Conservation (phyloP, 2,888 invertebrate species). For the Lottia scabra region DNA sequence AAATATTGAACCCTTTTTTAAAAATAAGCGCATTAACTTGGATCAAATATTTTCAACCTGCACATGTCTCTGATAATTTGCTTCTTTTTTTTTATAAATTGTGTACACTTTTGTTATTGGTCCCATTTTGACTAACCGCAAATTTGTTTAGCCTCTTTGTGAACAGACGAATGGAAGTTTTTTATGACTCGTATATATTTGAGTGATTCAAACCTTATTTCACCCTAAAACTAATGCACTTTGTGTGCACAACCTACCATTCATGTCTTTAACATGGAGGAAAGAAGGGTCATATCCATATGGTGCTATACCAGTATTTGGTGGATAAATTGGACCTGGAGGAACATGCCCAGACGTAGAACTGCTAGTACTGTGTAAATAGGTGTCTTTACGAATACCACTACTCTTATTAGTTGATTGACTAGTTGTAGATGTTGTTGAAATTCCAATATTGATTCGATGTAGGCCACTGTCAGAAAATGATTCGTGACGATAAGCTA, state of each 20-base stretch:
- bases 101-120: too few relatives aligned
- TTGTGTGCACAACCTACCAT: constrained; percentile 42
- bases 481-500: constrained; percentile 80
- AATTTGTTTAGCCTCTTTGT: too few relatives aligned
- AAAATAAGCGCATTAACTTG: too few relatives aligned
- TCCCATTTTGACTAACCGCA: too few relatives aligned
- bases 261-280: constrained; percentile 40
- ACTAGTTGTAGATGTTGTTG: constrained; percentile 94
- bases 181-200: too few relatives aligned
- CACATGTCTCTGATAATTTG: too few relatives aligned
- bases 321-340: constrained; percentile 39
- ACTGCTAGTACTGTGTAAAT: constrained; percentile 63
- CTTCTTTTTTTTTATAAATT: too few relatives aligned
- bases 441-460: constrained; percentile 81
- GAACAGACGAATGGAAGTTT: too few relatives aligned
- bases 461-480: constrained; percentile 65
- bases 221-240: too few relatives aligned
- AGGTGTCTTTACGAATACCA: constrained; percentile 78
- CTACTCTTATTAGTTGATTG: constrained; percentile 91
- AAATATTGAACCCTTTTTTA: too few relatives aligned
- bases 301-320: constrained; percentile 47
- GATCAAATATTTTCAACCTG: too few relatives aligned
- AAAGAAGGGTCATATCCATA: constrained; percentile 55
- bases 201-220: too few relatives aligned
- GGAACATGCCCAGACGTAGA: constrained; percentile 63